Base-by-base conservation (phyloP, 2,888 invertebrate species). In the Hyposoter didymator region DNA sequence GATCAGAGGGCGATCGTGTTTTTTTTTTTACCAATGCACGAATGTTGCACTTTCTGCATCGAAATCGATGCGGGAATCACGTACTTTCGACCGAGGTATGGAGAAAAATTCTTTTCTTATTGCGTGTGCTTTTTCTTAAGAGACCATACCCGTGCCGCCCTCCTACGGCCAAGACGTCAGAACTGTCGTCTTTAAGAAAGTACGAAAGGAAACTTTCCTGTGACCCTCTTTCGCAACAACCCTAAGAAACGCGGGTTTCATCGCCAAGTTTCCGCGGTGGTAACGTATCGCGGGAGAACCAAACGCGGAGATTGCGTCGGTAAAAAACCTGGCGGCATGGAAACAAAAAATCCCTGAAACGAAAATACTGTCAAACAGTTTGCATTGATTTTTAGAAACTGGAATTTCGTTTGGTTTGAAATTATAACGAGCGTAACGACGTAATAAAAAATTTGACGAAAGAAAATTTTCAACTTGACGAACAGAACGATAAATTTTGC, bases 101-200 rank as follows among this genome's bases (percentile, higher is more conserved):
- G n/a, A n/a, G n/a, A n/a, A n/a, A 80, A 12, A 49, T 67, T 83
- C 72, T 81, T 74, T 83, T 80, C 62, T 82, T 78, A 39, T 39
- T 10, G 73, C 8, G 64, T 32, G n/a, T 32, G 73, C 70, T 84
- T 87, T 87, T 86, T 88, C 86, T 87, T 78, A 32, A 32, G 22
- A 70, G 69, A 62, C 47, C 80, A 84, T 88, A 92, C 93, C 75
- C 79, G 93, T 93, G 93, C 90, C 92, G 93, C 93, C 94, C 93
- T 94, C 94, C 86, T 89, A 88, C 93, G 93, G 91, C 85, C 69
- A 90, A 92, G 89, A 87, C 83, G 74, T 88, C 79, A 91, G 92
- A 92, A 91, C 92, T 49, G 69, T 86, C 83, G 86, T 91, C 92
- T 93, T 93, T 93, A 94, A 93, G 93, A 93, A 93, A 91, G 88